Conservation (phyloP, 2,888 invertebrate species). For the Blomia tropicalis region DNA sequence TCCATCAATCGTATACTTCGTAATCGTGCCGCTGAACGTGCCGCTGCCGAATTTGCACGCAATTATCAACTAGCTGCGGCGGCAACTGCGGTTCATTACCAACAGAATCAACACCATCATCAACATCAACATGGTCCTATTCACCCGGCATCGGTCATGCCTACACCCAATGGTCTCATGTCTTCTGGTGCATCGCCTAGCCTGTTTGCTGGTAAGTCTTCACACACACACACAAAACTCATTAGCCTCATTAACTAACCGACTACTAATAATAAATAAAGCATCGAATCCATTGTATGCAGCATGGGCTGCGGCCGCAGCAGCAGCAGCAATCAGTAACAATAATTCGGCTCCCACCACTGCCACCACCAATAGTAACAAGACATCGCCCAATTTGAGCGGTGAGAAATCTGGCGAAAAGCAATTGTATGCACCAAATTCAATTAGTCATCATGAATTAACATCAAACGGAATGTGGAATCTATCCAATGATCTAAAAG, state of each 20-base stretch:
- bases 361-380: no score
- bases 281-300: slow-evolving; percentile 28
- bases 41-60: slow-evolving; percentile 84
- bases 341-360: background rate
- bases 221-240: slow-evolving; percentile 13
- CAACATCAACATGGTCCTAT: background rate
- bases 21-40: slow-evolving; percentile 85
- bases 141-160: background rate
- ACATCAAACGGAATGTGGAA: no score
- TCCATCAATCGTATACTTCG: slow-evolving; percentile 89
- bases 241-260: slow-evolving; percentile 12
- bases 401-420: no score
- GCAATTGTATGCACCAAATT: no score
- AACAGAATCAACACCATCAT: slow-evolving; percentile 7
- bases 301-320: slow-evolving; percentile 28
- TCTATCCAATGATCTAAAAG: no score
- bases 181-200: slow-evolving; percentile 1
- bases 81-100: slow-evolving; percentile 32
- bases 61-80: slow-evolving; percentile 34
- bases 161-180: background rate
- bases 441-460: no score
- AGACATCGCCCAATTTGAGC: no score
- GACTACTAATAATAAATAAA: slow-evolving; percentile 10
- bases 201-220: slow-evolving; percentile 21
- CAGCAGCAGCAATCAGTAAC: background rate